Base-by-base conservation (phyloP, 2,113 vertebrate species). In the Cinclus mexicanus region DNA sequence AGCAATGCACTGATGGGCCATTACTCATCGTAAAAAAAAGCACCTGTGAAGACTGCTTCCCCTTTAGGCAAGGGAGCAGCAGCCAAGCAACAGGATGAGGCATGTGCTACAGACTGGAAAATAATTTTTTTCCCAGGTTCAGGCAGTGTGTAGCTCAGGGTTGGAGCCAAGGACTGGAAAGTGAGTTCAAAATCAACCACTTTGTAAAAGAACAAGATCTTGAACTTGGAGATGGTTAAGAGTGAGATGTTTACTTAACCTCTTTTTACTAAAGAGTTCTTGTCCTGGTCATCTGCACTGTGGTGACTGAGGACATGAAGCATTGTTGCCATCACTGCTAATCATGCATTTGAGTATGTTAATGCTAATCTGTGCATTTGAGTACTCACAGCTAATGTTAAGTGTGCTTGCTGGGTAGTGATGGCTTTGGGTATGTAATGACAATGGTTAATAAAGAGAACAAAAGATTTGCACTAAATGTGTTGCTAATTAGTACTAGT, bases 291-390 rank as follows among this genome's bases (percentile, higher is more conserved):
- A 29, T 49, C 33, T 47, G 37, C 9, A 11, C 24, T 28, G 20
- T 26, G 12, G 13, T 61, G 31, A 41, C 20, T 0, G 0, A 44
- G 21, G 23, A 55, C 1, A 5, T 29, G 35, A 67, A 75, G 39
- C 24, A 31, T 39, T 42, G 8, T 35, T 69, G n/a, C 3, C 21
- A 31, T 29, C 50, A 33, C 37, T 76, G 37, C 17, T 57, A 28
- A 70, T 68, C 39, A 29, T 29, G 41, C 19, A n/a, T n/a, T n/a
- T n/a, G n/a, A n/a, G n/a, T n/a, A n/a, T n/a, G n/a, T n/a, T n/a
- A n/a, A n/a, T n/a, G n/a, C n/a, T n/a, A n/a, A n/a, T 49, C 37
- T 41, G 10, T 28, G 46, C 4, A 16, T 7, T 15, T 70, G n/a
- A 22, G 11, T 46, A 37, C 9, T 89, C 42, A 53, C 7, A 41